phyloP scores from a whole-genome alignment of 1,140 invertebrate genomes.

The Acyrthosiphon pisum region DNA sequence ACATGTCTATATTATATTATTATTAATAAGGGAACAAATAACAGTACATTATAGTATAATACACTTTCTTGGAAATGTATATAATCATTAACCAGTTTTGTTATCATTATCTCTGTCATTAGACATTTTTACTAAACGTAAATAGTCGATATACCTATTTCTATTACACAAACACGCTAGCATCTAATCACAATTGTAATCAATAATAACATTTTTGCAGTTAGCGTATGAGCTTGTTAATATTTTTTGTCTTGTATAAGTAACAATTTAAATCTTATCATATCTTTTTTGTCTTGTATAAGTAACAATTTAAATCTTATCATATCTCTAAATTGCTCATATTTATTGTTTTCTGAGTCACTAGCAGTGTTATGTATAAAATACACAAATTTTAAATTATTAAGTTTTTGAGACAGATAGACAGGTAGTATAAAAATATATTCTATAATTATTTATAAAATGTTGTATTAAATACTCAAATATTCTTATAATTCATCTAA shows the following conservation, averaged over 20 bases:
- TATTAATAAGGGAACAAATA: background rate
- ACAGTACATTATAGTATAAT: background rate
- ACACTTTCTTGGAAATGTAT: background rate
- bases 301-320: background rate
- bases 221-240: background rate
- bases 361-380: background rate
- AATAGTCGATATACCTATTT: background rate
- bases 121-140: slow-evolving; percentile 4
- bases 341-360: background rate
- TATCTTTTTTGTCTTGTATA: background rate
- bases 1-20: too few relatives aligned
- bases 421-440: background rate
- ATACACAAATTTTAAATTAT: background rate
- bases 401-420: background rate
- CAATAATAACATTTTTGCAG: background rate
- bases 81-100: background rate
- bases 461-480: background rate
- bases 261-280: background rate
- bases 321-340: background rate
- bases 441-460: background rate
- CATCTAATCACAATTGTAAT: background rate
- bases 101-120: background rate
- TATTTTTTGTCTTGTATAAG: background rate
- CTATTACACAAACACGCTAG: background rate
- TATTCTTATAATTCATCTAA: background rate